A percentile compares a stretch with the other conserved stretches of the same genome.
These are phyloP conservation scores for Neelides sp. DNA, from an alignment of 1,140 invertebrate species.

Conservation along the genomic window DNA sequence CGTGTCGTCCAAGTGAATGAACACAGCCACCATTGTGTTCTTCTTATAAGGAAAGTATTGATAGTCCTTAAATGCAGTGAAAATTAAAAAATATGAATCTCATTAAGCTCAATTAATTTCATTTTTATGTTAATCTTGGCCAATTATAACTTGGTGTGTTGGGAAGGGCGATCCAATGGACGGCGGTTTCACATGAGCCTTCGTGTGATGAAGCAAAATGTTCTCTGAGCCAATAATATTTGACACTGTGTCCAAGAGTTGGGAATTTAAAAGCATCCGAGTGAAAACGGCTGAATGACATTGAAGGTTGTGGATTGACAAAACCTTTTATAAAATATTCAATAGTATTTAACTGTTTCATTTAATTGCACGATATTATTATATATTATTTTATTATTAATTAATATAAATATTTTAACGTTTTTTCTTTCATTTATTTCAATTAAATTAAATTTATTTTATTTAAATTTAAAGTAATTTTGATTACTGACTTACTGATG, in stretches of 20 bases:
- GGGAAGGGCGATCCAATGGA: slow-evolving; percentile 49
- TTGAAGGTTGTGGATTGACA: slow-evolving; percentile 46
- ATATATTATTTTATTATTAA: no score
- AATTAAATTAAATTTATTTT: not conserved
- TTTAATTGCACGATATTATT: not conserved
- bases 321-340: slow-evolving; percentile 35
- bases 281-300: slow-evolving; percentile 46
- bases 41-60: slow-evolving; percentile 50
- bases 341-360: not conserved
- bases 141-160: slow-evolving; percentile 47
- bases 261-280: slow-evolving; percentile 41
- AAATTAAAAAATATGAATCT: no score
- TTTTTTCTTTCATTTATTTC: not conserved
- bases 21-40: slow-evolving; percentile 48
- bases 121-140: no score
- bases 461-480: not conserved
- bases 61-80: slow-evolving; percentile 41
- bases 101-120: no score
- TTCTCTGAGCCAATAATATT: slow-evolving; percentile 45
- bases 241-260: slow-evolving; percentile 45
- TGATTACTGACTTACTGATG: not conserved
- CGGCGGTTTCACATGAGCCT: slow-evolving; percentile 49
- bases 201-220: slow-evolving; percentile 49
- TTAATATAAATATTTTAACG: no score
- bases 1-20: slow-evolving; percentile 47